Base-by-base conservation (phyloP, 2,797 vertebrate genomes). In the Lepidocolaptes lacrymiger region DNA sequence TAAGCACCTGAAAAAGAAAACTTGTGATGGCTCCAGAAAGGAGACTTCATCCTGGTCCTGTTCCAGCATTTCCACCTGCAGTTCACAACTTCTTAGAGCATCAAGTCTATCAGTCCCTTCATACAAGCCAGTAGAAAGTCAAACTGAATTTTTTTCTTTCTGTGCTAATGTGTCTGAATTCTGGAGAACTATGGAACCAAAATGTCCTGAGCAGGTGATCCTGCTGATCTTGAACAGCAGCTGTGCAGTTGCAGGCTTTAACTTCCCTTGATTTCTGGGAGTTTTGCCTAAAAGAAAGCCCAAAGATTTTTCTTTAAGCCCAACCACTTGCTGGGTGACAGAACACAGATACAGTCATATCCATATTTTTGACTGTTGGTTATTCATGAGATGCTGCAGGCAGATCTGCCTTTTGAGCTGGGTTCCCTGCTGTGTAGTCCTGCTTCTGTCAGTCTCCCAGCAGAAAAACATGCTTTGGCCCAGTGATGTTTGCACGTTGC, bases 341-440 rank as follows among this genome's bases (percentile, higher is more conserved):
- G 85, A 80, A 51, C 34, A 37, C 64, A 82, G 67, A 61, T 83
- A 66, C 30, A 75, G 55, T 36, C 41, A 23, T 12, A 30, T 27
- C 44, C 26, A 8, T 55, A 6, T 12, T 77, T 91, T 66, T 94
- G 69, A 62, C 48, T 67, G 73, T 85, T 93, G 63, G 28, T 72
- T 85, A 34, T 87, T 66, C 11, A 9, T 32, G 64, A 88, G 81
- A 67, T 86, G 82, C 34, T 43, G 66, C 48, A 77, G 82, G 88
- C 51, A 15, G 30, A 12, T 61, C 66, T 34, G 56, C 56, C 58
- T 49, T 55, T 79, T 36, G 32, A 88, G 68, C 55, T 48, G 71
- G 91, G 23, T 26, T 84, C 54, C 95, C 71, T 96, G 95, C 91
- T 86, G 73, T 6, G 11, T 16, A 91, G 76, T 79, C 73, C 86